Conservation (phyloP, 2,113 vertebrate genomes). For the Montifringilla adamsi region DNA sequence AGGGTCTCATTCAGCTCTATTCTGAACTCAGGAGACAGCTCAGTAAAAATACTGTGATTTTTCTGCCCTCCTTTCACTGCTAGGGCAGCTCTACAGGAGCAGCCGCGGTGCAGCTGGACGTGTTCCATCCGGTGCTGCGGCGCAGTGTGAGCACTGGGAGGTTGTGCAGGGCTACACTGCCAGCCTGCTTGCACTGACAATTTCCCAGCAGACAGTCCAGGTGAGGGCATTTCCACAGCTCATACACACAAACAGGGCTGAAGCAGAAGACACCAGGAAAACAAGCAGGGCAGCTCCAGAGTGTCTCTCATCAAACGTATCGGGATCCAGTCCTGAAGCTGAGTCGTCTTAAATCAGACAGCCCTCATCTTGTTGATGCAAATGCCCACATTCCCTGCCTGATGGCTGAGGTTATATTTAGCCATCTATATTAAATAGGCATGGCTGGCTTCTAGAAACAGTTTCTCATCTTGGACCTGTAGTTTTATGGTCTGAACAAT, state of each 20-base stretch:
- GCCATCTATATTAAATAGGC: conserved; percentile 57
- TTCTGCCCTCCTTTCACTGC: background rate
- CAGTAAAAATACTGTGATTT: background rate
- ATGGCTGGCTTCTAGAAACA: conserved; percentile 49
- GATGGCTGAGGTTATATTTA: conserved; percentile 64
- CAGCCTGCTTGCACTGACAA: background rate
- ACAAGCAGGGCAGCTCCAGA: background rate
- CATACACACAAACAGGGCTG: background rate
- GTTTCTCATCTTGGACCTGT: conserved; percentile 54
- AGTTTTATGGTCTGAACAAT: conserved; percentile 60
- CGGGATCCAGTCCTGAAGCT: conserved; percentile 43
- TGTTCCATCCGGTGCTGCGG: background rate
- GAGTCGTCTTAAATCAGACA: conserved; percentile 42
- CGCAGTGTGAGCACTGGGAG: background rate
- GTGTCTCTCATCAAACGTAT: background rate
- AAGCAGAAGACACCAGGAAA: background rate
- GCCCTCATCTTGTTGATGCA: conserved; percentile 52
- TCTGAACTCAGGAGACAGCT: background rate
- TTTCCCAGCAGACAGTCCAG: conserved; percentile 1
- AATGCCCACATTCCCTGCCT: conserved; percentile 63
- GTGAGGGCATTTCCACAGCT: background rate
- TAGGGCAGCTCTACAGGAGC: background rate
- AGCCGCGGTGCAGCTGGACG: background rate
- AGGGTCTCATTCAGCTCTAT: background rate
- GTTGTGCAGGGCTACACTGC: background rate